Conservation (phyloP, 2,113 vertebrate genomes). For the Gasterosteus aculeatus region DNA sequence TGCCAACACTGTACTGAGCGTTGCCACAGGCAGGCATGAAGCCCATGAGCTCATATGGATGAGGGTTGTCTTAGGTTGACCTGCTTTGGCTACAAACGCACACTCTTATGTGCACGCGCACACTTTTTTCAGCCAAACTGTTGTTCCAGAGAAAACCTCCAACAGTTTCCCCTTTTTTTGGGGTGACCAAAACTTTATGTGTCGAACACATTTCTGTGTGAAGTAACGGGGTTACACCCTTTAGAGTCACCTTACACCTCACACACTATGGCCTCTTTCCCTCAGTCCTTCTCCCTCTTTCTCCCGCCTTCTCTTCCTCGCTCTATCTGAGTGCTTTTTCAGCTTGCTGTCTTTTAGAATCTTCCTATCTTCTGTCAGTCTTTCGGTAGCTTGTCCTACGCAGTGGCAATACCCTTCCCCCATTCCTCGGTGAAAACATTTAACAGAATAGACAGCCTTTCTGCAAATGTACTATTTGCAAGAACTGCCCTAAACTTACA, state of each 20-base stretch:
- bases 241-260: constrained; percentile 14
- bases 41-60: constrained; percentile 72
- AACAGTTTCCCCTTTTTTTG: not conserved
- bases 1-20: constrained; percentile 34
- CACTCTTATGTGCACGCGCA: not conserved
- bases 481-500: not conserved
- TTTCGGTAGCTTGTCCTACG: constrained; percentile 3
- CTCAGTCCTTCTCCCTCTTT: not conserved
- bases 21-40: constrained; percentile 34
- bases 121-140: constrained; percentile 5
- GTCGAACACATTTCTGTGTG: constrained; percentile 60
- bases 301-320: not conserved
- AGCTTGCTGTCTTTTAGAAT: constrained; percentile 28
- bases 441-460: constrained; percentile 28
- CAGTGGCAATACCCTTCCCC: constrained; percentile 20
- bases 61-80: constrained; percentile 58
- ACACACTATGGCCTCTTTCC: constrained; percentile 25
- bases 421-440: constrained; percentile 34
- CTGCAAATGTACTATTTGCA: constrained; percentile 28
- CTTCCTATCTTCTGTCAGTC: constrained; percentile 23
- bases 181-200: constrained; percentile 19
- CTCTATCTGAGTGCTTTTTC: not conserved
- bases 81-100: constrained; percentile 38
- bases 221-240: constrained; percentile 21
- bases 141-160: constrained; percentile 5